Percentiles rank a stretch among this genome's conserved stretches.
Evolutionary conservation across 2,797 vertebrate species (phyloP).

Genomic region (Picus viridis): DNA sequence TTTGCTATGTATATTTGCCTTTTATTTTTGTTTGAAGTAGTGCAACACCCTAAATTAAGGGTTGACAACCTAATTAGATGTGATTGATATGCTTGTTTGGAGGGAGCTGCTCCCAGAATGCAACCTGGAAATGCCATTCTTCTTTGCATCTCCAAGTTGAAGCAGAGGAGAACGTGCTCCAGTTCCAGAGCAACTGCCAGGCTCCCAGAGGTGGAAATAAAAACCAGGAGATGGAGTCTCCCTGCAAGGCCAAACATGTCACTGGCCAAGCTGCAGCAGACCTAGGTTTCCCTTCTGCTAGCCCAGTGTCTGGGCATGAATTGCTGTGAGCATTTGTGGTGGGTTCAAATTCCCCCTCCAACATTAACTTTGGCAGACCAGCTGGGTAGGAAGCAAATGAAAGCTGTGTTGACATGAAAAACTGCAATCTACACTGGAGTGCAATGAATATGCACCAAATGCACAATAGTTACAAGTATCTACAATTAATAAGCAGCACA

Average conservation of each 20-base stretch:
- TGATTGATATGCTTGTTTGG: conserved; percentile 72
- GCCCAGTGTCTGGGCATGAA: fast-evolving
- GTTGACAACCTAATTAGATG: conserved; percentile 70
- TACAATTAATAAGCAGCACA: too few species aligned
- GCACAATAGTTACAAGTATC: too few species aligned
- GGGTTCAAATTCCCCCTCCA: too few species aligned
- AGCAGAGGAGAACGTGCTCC: fast-evolving
- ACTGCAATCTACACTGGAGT: too few species aligned
- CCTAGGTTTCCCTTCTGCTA: too few species aligned
- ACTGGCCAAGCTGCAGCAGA: fast-evolving
- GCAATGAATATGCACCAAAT: too few species aligned
- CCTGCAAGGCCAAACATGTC: fast-evolving
- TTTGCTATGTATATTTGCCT: conserved; percentile 66
- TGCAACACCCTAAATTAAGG: conserved; percentile 67
- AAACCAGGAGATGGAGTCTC: fast-evolving
- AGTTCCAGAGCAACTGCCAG: too few species aligned
- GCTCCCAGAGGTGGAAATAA: background rate
- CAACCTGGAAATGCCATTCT: conserved; percentile 7
- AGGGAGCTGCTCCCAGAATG: conserved; percentile 44
- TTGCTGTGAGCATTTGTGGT: too few species aligned
- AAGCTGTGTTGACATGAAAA: too few species aligned
- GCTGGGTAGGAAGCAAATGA: too few species aligned
- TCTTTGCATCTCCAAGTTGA: background rate
- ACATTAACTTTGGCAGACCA: too few species aligned
- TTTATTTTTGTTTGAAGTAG: background rate